Evolutionary conservation across 1,140 invertebrate species (phyloP).

Genomic region (Trypoxylus dichotomus): DNA sequence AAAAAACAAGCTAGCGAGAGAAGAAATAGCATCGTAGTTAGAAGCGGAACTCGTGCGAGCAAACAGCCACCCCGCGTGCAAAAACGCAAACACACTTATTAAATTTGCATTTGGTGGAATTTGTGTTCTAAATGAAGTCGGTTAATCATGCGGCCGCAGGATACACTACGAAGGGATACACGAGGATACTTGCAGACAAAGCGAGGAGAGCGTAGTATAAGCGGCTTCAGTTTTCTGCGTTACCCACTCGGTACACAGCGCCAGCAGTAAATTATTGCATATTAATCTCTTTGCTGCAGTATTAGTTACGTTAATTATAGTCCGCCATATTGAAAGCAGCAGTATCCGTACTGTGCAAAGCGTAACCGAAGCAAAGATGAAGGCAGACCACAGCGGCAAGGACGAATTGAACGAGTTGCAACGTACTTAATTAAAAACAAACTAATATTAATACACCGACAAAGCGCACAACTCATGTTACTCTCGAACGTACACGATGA

Average conservation of each 20-base stretch:
- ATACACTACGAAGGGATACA: conserved; percentile 33
- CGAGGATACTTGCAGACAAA: conserved; percentile 44
- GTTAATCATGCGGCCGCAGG: conserved; percentile 50
- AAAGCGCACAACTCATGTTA: conserved; percentile 33
- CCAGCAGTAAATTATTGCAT: conserved; percentile 54
- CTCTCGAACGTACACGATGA: conserved; percentile 25
- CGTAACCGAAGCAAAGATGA: conserved; percentile 38
- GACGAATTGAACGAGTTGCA: conserved; percentile 30
- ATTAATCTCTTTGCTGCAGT: conserved; percentile 55
- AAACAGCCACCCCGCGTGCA: background rate
- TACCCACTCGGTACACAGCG: conserved; percentile 45
- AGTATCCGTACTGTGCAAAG: background rate
- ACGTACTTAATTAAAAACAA: conserved; percentile 26
- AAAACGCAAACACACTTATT: conserved; percentile 44
- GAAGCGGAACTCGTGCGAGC: background rate
- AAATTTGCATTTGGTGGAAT: conserved; percentile 53
- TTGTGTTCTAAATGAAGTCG: conserved; percentile 53
- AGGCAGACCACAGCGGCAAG: conserved; percentile 43
- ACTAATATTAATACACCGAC: conserved; percentile 31
- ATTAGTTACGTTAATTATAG: conserved; percentile 55
- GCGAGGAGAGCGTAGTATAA: conserved; percentile 32
- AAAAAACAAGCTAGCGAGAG: background rate
- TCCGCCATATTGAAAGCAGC: conserved; percentile 50
- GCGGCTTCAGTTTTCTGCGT: conserved; percentile 48
- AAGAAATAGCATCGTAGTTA: background rate